A percentile compares a stretch with the other conserved stretches of the same genome.
These are phyloP conservation scores for Ferdinandea cuprea DNA, from an alignment of 2,888 invertebrate species.

Conservation along the genomic window DNA sequence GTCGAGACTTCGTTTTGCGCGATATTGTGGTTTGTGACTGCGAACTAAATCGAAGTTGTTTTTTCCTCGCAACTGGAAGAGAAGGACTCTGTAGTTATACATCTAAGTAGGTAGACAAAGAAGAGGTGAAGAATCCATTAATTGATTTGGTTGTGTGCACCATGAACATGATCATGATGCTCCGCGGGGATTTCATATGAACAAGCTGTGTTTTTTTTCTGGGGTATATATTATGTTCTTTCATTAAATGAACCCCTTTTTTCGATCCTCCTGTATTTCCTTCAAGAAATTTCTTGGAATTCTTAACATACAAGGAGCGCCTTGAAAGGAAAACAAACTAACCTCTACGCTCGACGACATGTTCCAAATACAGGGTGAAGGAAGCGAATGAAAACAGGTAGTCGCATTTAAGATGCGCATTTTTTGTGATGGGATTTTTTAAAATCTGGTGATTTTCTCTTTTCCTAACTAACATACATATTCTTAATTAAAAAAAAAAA, in stretches of 20 bases:
- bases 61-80: background rate
- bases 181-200: slow-evolving; percentile 36
- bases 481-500: slow-evolving; percentile 45
- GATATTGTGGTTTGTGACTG: background rate
- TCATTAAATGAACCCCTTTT: slow-evolving; percentile 51
- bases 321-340: slow-evolving; percentile 21
- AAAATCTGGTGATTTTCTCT: background rate
- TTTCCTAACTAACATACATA: slow-evolving; percentile 23
- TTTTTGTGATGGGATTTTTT: slow-evolving; percentile 39
- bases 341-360: slow-evolving; percentile 4
- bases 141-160: slow-evolving; percentile 67
- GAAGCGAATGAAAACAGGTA: slow-evolving; percentile 63
- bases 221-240: slow-evolving; percentile 18
- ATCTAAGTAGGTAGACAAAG: background rate
- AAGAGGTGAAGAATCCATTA: slow-evolving; percentile 40
- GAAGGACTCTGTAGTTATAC: background rate
- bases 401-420: slow-evolving; percentile 60
- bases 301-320: slow-evolving; percentile 53
- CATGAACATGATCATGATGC: slow-evolving; percentile 1
- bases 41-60: background rate
- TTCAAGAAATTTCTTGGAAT: slow-evolving; percentile 62
- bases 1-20: background rate
- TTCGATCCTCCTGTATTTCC: slow-evolving; percentile 44
- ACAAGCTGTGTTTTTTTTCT: slow-evolving; percentile 26
- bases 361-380: slow-evolving; percentile 50